Base-by-base conservation (phyloP, 2,888 invertebrate genomes). In the Spialia ferax region DNA sequence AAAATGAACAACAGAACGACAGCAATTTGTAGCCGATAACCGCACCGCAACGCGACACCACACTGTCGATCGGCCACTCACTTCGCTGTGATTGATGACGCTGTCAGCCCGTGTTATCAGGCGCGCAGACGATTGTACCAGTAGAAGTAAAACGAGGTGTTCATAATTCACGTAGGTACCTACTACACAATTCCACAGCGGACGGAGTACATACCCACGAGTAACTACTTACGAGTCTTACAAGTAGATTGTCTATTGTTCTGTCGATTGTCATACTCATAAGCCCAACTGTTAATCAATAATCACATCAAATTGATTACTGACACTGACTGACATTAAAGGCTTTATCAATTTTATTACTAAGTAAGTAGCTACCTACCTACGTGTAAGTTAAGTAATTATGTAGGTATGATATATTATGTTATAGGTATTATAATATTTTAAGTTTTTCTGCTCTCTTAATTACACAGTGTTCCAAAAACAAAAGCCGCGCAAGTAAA, bases 1-100 rank as follows among this genome's bases (percentile, higher is more conserved):
- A 88, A 88, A 85, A 89, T 88, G 84, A 87, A 80, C 80, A 78
- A 80, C 80, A 78, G 77, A 76, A 77, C 82, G 88, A 88, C 85
- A 84, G 81, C 87, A 88, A 89, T 91, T 91, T 91, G 90, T 88
- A 85, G 78, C 79, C 81, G 84, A 90, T 89, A 88, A 87, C 90
- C 90, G 80, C 90, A 88, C 80, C 86, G 89, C 84, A 89, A 88
- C 82, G 79, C 83, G 87, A 91, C 82, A 87, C 87, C 81, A 50
- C 79, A 77, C 80, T 79, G n/a, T n/a, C 78, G 78, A 79, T 80
- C 84, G 77, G 80, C 84, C 87, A 87, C 87, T 87, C 88, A 76
- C 79, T 82, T 77, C 76, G 74, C 71, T 77, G 81, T 92, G 91
- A 91, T 91, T 89, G 90, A 92, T 91, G 85, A 78, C 75, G 80